A percentile compares a stretch with the other conserved stretches of the same genome.
Conservation (phyloP, 2,113 vertebrate genomes). For the Oplegnathus fasciatus region DNA sequence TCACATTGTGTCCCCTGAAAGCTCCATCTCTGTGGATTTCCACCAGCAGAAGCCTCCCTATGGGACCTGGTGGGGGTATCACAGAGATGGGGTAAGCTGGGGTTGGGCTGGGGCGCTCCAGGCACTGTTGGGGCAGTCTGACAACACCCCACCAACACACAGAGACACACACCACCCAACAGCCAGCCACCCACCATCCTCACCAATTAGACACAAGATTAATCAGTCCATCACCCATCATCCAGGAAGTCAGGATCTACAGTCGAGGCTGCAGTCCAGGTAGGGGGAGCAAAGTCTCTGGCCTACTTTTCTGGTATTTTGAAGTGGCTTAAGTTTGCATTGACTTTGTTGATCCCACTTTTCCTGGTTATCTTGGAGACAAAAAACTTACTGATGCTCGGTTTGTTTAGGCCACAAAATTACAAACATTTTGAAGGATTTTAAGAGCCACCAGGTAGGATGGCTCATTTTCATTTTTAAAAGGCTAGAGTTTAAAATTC, state of each 20-base stretch:
- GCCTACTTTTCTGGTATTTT: constrained; percentile 5
- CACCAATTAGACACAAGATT: constrained; percentile 58
- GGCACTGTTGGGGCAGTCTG: constrained; percentile 60
- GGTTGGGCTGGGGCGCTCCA: constrained; percentile 61
- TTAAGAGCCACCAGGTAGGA: neutral
- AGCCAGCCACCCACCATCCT: constrained; percentile 22
- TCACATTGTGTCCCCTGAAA: constrained; percentile 69
- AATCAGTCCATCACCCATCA: constrained; percentile 31
- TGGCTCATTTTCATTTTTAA: neutral
- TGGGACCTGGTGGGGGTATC: constrained; percentile 58
- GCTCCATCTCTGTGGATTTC: constrained; percentile 64
- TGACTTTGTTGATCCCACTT: neutral
- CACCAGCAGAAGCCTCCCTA: constrained; percentile 67
- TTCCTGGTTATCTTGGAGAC: neutral
- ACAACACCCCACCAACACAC: constrained; percentile 41
- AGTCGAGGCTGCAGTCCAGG: constrained; percentile 1
- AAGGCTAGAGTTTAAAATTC: neutral
- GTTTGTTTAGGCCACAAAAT: neutral
- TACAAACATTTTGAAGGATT: neutral
- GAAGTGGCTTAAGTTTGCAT: neutral
- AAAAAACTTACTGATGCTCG: neutral
- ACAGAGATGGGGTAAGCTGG: constrained; percentile 39
- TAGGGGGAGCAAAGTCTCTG: neutral
- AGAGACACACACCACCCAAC: constrained; percentile 4
- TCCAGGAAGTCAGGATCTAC: constrained; percentile 26